Base-by-base conservation (phyloP, 2,888 invertebrate species). In the Drosophila diplacantha region DNA sequence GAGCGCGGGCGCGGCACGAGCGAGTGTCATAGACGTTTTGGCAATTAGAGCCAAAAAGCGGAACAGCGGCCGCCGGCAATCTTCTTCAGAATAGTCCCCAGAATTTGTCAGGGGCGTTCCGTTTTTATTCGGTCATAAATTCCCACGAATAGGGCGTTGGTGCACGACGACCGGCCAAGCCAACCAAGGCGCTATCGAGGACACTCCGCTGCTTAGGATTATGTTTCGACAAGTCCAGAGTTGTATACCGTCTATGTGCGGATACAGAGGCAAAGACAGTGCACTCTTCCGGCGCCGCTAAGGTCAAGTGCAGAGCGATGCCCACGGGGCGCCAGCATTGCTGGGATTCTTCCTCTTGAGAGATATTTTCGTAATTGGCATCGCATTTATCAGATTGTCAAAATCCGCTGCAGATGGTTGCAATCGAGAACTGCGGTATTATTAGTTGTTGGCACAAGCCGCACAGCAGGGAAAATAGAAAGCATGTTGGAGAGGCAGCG, bases 11-110 rank as follows among this genome's bases (percentile, higher is more conserved):
- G 78, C 58, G 72, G 60, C 46, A 52, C 51, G 56, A 35, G 64
- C 47, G 68, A 57, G 57, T 74, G 70, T 73, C 79, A 72, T 59
- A 62, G 71, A 65, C 54, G 64, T 44, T 61, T 71, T 68, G 74
- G 64, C 82, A 82, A 84, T 82, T 82, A 84, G 62, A 71, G 72
- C 75, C 74, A 69, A 71, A 72, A 60, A 61, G 34, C 49, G 51
- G 52, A 70, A 65, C 43, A 67, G 47, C 43, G 62, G 43, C 52
- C 47, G 58, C 53, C 53, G 50, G 41, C 39, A 47, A 44, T 69
- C 60, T 52, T 52, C 58, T 44, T 66, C 49, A 54, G 64, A 64
- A 73, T 62, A 74, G 57, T 60, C 57, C 71, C 71, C 58, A 71
- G 67, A 56, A 68, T 38, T 52, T 37, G 35, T 61, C 41, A 37